These are phyloP conservation scores for Netelia inedita DNA, from an alignment of 2,888 invertebrate genomes.

Conservation along the genomic window DNA sequence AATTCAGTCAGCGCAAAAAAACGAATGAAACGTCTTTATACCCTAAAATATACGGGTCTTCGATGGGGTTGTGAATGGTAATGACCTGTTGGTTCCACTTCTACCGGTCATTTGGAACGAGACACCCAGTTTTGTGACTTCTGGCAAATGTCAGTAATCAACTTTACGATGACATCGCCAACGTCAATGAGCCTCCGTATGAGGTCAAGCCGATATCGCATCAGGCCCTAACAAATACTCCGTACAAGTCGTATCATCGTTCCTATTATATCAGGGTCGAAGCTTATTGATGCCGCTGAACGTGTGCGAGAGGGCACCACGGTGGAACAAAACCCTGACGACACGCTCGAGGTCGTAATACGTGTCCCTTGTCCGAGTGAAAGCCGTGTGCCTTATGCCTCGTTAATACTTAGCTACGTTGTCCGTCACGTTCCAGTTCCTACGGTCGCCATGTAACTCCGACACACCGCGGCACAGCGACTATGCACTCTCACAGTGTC, in stretches of 20 bases:
- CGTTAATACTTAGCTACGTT: conserved; percentile 66
- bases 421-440: conserved; percentile 67
- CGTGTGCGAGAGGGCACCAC: conserved; percentile 40
- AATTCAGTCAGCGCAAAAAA: conserved; percentile 18
- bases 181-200: background rate
- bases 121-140: background rate
- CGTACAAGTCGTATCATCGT: background rate
- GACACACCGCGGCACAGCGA: conserved; percentile 21
- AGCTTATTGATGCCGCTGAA: conserved; percentile 48
- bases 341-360: conserved; percentile 63
- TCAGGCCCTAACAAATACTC: conserved; percentile 21
- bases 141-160: conserved; percentile 51
- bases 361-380: conserved; percentile 64
- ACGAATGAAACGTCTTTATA: background rate
- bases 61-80: background rate
- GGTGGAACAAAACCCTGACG: conserved; percentile 53
- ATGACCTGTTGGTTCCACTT: background rate
- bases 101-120: background rate
- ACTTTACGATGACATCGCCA: conserved; percentile 34
- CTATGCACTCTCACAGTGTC: conserved; percentile 35
- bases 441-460: conserved; percentile 44
- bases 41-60: background rate
- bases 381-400: conserved; percentile 57
- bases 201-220: background rate
- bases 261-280: conserved; percentile 43